Conservation (phyloP, 1,140 invertebrate species). For the Drosophila tani region DNA sequence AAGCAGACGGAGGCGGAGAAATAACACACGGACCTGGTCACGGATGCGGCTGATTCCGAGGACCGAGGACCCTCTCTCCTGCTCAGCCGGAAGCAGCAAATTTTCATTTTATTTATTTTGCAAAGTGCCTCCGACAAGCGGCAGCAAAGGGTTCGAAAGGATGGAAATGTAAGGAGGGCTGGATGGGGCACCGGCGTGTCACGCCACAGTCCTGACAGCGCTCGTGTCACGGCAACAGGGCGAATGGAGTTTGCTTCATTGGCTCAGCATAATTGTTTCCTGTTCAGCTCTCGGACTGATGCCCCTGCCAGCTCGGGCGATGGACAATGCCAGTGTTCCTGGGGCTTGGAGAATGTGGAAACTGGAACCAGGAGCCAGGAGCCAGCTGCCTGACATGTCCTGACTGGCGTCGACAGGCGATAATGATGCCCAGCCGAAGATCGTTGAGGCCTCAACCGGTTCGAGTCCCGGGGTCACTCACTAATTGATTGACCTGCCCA, state of each 20-base stretch:
- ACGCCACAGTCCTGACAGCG: slow-evolving; percentile 27
- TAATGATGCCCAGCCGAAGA: slow-evolving; percentile 37
- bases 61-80: slow-evolving; percentile 4
- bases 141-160: not conserved
- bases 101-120: slow-evolving; percentile 83
- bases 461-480: slow-evolving; percentile 17
- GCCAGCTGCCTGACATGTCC: slow-evolving; percentile 30
- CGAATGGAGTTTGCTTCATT: slow-evolving; percentile 73
- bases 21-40: slow-evolving; percentile 64
- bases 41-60: slow-evolving; percentile 66
- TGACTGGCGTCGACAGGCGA: slow-evolving; percentile 52
- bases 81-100: slow-evolving; percentile 75
- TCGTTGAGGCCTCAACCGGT: slow-evolving; percentile 5
- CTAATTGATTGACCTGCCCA: slow-evolving; percentile 67
- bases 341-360: not conserved
- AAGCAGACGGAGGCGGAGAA: slow-evolving; percentile 17
- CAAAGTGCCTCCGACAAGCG: slow-evolving; percentile 63
- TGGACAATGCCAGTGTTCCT: slow-evolving; percentile 5
- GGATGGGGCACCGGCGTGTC: slow-evolving; percentile 23
- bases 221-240: slow-evolving; percentile 53
- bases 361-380: not conserved
- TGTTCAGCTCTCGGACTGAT: slow-evolving; percentile 32
- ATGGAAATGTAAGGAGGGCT: not conserved
- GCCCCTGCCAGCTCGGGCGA: slow-evolving; percentile 6
- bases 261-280: slow-evolving; percentile 79